phyloP scores from a whole-genome alignment of 2,888 invertebrate genomes.

The Helobdella robusta region DNA sequence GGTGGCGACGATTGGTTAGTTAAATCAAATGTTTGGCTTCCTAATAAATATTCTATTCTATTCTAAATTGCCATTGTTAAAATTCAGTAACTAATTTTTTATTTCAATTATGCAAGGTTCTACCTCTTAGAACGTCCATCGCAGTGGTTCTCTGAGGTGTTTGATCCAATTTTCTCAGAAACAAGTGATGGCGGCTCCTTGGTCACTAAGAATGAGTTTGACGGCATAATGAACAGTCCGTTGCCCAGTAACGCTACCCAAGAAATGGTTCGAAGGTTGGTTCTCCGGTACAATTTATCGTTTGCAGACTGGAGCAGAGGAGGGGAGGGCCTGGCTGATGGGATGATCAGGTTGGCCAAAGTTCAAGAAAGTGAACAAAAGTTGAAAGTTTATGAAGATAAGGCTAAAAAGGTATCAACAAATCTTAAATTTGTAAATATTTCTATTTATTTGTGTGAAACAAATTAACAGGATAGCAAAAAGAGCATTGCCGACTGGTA shows the following conservation, averaged over 20 bases:
- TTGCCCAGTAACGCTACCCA: constrained; percentile 22
- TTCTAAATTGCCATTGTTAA: too few relatives aligned
- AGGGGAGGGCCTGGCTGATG: neutral
- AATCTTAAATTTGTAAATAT: neutral
- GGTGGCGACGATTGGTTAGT: constrained; percentile 23
- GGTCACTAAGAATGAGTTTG: constrained; percentile 18
- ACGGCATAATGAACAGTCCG: constrained; percentile 17
- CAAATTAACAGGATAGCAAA: constrained; percentile 1
- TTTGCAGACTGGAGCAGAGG: constrained; percentile 31
- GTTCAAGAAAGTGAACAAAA: neutral
- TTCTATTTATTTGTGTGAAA: neutral
- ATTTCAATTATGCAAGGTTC: neutral
- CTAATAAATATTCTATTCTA: neutral
- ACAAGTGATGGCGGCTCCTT: constrained; percentile 22
- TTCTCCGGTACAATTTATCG: constrained; percentile 35
- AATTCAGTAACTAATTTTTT: too few relatives aligned
- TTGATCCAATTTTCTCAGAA: constrained; percentile 26
- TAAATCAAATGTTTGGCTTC: neutral
- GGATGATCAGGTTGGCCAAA: constrained; percentile 4
- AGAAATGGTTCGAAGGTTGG: constrained; percentile 27
- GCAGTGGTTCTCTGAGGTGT: constrained; percentile 21
- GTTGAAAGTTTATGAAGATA: neutral
- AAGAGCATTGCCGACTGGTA: constrained; percentile 32
- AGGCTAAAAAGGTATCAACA: constrained; percentile 20
- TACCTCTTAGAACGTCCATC: constrained; percentile 13